These are phyloP conservation scores for Sciaenops ocellatus DNA, from an alignment of 2,797 vertebrate genomes.

Conservation along the genomic window DNA sequence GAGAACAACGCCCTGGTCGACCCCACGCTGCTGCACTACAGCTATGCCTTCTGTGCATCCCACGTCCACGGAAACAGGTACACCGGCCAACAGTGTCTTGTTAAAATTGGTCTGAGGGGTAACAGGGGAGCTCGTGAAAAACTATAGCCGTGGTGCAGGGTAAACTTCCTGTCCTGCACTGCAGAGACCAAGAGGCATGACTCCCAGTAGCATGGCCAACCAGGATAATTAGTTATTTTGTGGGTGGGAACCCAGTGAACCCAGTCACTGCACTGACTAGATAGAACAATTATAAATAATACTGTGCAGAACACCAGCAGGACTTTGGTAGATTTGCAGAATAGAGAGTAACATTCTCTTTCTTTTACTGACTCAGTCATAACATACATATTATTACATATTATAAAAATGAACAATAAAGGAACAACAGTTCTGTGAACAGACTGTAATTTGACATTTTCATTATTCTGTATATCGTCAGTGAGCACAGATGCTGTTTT, in stretches of 20 bases:
- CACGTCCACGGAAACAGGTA: slow-evolving; percentile 99
- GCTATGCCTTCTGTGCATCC: slow-evolving; percentile 98
- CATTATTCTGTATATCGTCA: slow-evolving; percentile 11
- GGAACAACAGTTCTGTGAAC: not conserved
- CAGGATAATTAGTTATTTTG: not conserved
- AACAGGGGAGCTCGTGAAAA: not conserved
- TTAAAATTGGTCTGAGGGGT: no score
- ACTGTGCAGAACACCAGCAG: not conserved
- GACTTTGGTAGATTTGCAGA: no score
- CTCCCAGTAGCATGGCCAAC: not conserved
- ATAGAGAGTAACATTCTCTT: not conserved
- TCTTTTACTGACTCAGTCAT: not conserved
- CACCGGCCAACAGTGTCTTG: accelerated
- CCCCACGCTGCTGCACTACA: slow-evolving; percentile 98
- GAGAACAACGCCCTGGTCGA: slow-evolving; percentile 93
- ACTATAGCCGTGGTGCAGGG: not conserved
- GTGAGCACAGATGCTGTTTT: slow-evolving; percentile 51
- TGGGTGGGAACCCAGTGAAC: not conserved
- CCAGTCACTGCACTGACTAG: not conserved
- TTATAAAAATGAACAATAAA: no score
- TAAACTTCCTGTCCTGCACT: not conserved
- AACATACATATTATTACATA: not conserved
- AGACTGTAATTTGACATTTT: slow-evolving; percentile 22
- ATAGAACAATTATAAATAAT: not conserved
- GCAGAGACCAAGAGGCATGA: not conserved